Base-by-base conservation (phyloP, 2,797 vertebrate genomes). In the Pteronotus mesoamericanus region DNA sequence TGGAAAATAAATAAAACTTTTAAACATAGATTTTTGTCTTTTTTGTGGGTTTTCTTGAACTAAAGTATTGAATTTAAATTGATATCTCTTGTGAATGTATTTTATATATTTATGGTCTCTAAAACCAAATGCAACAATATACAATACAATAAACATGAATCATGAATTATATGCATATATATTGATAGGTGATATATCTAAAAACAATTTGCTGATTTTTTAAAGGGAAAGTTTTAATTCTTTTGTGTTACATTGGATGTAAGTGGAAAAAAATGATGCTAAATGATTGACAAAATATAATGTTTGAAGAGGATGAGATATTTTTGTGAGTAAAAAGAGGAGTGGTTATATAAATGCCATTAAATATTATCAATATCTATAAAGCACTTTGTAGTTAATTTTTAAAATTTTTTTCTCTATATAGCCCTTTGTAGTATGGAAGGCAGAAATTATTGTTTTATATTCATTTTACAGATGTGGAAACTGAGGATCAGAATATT, bases 131-230 rank as follows among this genome's bases (percentile, higher is more conserved):
- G 71, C 24, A 53, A 61, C 57, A 69, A 71, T 78, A 69, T 75
- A 78, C 4, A 64, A 83, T 71, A 71, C 2, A 91, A 71, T 37
- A 88, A 88, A 71, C 19, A 82, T 24, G 61, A 55, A 53, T 10
- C 86, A 39, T 57, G 4, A 71, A 88, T 66, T 87, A 16, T 69
- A 48, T n/a, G 9, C 48, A 19, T 74, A 55, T 83, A 26, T 29
- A 72, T 55, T 15, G 6, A 53, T 37, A 64, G 48, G 39, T 1
- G 66, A 53, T 44, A 78, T 44, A 79, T 85, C n/a, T 85, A 26
- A 79, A 80, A 51, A 26, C 18, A 75, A 77, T 89, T 94, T 69
- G n/a, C 48, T 69, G 37, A 75, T 93, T 93, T 96, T 91, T 69
- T 51, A 64, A 68, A 79, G 15, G 53, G 32, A 84, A 82, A n/a